These are phyloP conservation scores for Serrognathus titanus DNA, from an alignment of 2,888 invertebrate species.

Conservation along the genomic window DNA sequence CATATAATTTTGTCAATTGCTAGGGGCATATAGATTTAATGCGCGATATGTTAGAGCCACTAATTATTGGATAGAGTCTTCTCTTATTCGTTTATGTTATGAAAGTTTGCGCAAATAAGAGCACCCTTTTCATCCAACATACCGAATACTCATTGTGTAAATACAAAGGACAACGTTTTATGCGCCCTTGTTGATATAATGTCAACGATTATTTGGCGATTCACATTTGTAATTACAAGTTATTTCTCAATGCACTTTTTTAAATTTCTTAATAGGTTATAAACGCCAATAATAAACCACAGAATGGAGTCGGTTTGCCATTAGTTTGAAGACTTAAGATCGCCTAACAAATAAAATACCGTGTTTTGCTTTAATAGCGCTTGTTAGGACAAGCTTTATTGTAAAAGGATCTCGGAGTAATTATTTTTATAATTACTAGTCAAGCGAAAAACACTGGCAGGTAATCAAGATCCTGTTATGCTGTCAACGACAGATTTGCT, in stretches of 20 bases:
- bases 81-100: not conserved
- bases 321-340: slow-evolving; percentile 14
- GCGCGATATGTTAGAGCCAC: slow-evolving; percentile 8
- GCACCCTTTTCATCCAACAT: not conserved
- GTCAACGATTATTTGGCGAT: slow-evolving; percentile 5
- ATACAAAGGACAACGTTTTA: not conserved
- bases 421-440: slow-evolving; percentile 41
- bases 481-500: slow-evolving; percentile 29
- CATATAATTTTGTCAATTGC: slow-evolving; percentile 28
- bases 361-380: slow-evolving; percentile 14
- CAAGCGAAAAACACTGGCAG: slow-evolving; percentile 33
- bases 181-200: slow-evolving; percentile 19
- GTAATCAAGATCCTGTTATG: slow-evolving; percentile 23
- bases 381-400: slow-evolving; percentile 21
- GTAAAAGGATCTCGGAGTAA: slow-evolving; percentile 35
- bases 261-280: too few species aligned
- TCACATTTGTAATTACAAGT: too few species aligned
- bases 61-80: slow-evolving; percentile 8
- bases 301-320: not conserved
- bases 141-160: not conserved
- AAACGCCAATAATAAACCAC: too few species aligned
- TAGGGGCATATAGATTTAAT: slow-evolving; percentile 15
- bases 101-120: not conserved
- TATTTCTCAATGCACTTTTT: too few species aligned
- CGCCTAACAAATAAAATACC: slow-evolving; percentile 13